Evolutionary conservation across 2,797 vertebrate species (phyloP), one percentile per base, ranked within the genome.

Genomic region (Alosa sapidissima): DNA sequence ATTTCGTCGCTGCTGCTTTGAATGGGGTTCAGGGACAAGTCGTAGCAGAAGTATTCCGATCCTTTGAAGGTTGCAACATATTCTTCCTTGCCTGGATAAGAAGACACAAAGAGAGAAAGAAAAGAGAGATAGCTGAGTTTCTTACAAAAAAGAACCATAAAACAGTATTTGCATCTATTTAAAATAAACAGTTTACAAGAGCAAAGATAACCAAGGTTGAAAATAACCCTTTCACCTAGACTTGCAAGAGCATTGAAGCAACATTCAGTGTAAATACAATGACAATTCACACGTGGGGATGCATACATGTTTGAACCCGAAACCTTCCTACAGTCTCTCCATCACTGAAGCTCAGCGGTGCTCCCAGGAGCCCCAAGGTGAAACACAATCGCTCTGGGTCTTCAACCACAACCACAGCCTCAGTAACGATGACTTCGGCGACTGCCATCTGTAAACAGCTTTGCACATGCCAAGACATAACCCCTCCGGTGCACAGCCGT

Each of bases 1-100:
- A 99, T 99, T 96, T 99, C 98, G 88, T 99, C 98, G 82, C 98
- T 99, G 97, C 98, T 99, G 94, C 98, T 99, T 93, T 99, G 98
- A 91, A 99, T 99, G n/a, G 98, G 98, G 91, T 99, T 99, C 96
- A 98, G 96, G 91, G 98, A 99, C 92, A 99, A 94, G 94, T 99
- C 97, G 87, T 99, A 99, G 96, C 98, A 99, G 97, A 99, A 98
- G 95, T 98, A 99, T 94, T 99, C 98, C 0, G 98, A 99, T 94
- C 98, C 98, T 90, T 98, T 99, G 96, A 99, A 99, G 16, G 98
- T 99, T 0, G 98, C 98, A 85, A 99, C 98, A 82, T 97, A 97
- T 91, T 99, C 98, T 96, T 99, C 98, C 95, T 98, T 99, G 93
- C 96, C 98, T 99, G 93, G 60, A 83, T 88, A 95, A 93, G 91